These are phyloP conservation scores for Mus minutoides DNA, from an alignment of 2,797 vertebrate genomes.

Conservation along the genomic window DNA sequence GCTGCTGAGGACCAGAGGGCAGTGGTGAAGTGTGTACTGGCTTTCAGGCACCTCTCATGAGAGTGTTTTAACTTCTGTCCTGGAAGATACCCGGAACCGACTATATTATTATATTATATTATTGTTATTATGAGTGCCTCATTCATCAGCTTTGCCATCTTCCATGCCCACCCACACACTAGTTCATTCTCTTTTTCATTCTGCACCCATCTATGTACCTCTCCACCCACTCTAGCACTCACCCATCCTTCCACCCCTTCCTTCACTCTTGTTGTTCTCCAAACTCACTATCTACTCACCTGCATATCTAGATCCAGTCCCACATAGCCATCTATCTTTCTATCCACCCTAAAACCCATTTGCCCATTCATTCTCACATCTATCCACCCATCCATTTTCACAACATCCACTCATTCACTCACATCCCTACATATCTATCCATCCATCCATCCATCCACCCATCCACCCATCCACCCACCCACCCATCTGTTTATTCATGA, in stretches of 20 bases:
- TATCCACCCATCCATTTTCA: too few species aligned
- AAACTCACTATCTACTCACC: not conserved
- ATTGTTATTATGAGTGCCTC: not conserved
- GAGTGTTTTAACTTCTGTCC: not conserved
- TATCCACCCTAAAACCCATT: not conserved
- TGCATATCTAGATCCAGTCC: not conserved
- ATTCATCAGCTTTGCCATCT: not conserved
- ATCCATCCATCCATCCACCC: not conserved
- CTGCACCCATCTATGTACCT: not conserved
- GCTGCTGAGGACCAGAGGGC: not conserved
- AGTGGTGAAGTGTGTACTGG: not conserved
- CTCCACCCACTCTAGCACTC: too few species aligned
- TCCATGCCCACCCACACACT: not conserved
- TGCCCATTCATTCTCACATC: not conserved
- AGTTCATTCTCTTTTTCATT: not conserved
- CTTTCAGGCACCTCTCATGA: not conserved
- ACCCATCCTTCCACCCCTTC: not conserved
- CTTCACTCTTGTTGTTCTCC: too few species aligned
- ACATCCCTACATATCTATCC: not conserved
- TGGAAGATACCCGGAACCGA: not conserved
- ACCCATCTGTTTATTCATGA: not conserved
- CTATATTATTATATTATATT: not conserved
- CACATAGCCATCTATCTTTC: not conserved
- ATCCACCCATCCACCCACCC: accelerated
- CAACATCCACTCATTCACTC: not conserved